Evolutionary conservation across 1,140 invertebrate species (phyloP).

Genomic region (Aphaenogaster rudis): DNA sequence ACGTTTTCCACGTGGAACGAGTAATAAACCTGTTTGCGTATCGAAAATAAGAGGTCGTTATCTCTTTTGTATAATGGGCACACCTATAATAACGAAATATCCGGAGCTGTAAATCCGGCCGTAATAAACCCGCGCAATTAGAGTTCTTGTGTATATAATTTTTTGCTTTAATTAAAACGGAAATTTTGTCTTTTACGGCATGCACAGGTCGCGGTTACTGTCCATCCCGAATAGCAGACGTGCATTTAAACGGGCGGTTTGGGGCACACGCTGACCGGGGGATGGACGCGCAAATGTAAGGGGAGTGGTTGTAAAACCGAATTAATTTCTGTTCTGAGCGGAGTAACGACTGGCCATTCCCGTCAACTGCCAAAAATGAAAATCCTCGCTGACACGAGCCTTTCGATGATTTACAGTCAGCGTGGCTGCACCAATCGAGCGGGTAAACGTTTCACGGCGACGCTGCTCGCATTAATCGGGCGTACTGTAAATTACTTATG

Average conservation of each 20-base stretch:
- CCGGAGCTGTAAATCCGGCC: background rate
- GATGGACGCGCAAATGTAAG: conserved; percentile 17
- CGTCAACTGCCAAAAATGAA: conserved; percentile 38
- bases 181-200: background rate
- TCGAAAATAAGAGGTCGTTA: background rate
- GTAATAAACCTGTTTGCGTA: background rate
- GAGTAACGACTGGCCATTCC: background rate
- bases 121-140: background rate
- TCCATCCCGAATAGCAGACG: background rate
- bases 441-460: conserved; percentile 20
- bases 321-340: conserved; percentile 51
- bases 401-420: conserved; percentile 21
- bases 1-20: background rate
- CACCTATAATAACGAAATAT: background rate
- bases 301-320: conserved; percentile 43
- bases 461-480: conserved; percentile 12
- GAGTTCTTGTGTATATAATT: conserved; percentile 15
- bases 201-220: background rate
- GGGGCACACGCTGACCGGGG: background rate
- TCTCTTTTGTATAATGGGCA: background rate
- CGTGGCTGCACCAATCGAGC: conserved; percentile 18
- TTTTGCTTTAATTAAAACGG: conserved; percentile 34
- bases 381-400: conserved; percentile 33
- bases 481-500: conserved; percentile 45
- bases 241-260: conserved; percentile 30